A percentile compares a stretch with the other conserved stretches of the same genome.
phyloP scores from a whole-genome alignment of 2,113 vertebrate species.

The Ornithorhynchus anatinus region DNA sequence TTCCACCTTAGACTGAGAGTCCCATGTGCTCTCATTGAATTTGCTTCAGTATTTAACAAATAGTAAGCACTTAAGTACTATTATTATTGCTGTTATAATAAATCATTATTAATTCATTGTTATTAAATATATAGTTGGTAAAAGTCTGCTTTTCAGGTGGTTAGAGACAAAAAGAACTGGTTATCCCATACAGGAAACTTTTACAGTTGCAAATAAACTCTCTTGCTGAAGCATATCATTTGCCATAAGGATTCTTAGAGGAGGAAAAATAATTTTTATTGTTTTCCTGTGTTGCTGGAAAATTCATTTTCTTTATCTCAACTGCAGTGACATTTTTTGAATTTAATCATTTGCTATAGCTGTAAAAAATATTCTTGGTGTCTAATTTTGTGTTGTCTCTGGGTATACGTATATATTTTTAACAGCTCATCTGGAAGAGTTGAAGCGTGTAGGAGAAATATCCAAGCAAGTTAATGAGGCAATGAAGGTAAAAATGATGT shows the following conservation, averaged over 20 bases:
- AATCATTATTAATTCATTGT: too few species aligned
- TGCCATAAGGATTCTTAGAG: too few species aligned
- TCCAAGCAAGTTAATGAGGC: slow-evolving; percentile 72
- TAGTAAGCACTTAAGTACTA: too few species aligned
- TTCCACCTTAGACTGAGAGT: too few species aligned
- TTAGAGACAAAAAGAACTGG: too few species aligned
- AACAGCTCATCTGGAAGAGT: slow-evolving; percentile 66
- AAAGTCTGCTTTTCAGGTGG: not conserved
- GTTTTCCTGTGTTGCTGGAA: not conserved
- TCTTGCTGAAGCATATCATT: too few species aligned
- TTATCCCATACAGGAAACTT: too few species aligned
- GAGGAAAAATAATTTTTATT: not conserved
- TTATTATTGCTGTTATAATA: too few species aligned
- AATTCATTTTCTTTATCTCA: not conserved
- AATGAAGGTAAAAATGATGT: slow-evolving; percentile 80
- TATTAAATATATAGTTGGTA: too few species aligned
- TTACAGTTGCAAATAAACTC: too few species aligned
- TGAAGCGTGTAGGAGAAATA: slow-evolving; percentile 72
- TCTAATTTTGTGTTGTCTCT: not conserved
- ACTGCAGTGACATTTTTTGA: not conserved
- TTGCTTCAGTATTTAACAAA: too few species aligned
- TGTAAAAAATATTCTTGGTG: not conserved
- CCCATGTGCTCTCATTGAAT: too few species aligned
- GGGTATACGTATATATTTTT: slow-evolving; percentile 22
- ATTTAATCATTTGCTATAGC: not conserved